These are phyloP conservation scores for Meiosimyza platycephala DNA, from an alignment of 2,888 invertebrate genomes.

Conservation along the genomic window DNA sequence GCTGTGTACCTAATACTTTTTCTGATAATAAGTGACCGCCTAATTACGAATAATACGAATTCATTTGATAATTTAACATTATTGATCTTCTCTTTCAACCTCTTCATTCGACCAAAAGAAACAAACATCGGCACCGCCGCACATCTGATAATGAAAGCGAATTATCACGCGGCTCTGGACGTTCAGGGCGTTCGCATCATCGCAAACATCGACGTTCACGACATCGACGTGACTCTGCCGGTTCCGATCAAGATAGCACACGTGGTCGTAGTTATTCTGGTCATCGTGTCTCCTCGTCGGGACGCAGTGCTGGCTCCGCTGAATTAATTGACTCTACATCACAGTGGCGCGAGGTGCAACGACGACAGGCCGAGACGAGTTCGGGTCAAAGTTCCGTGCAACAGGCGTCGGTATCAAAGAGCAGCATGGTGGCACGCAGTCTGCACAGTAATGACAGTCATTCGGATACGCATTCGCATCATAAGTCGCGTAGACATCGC, in stretches of 20 bases:
- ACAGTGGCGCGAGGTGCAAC: slow-evolving; percentile 90
- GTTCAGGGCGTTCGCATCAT: slow-evolving; percentile 81
- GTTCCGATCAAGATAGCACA: slow-evolving; percentile 78
- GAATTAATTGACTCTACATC: slow-evolving; percentile 88
- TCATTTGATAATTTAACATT: neutral
- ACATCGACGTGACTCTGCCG: slow-evolving; percentile 75
- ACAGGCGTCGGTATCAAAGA: slow-evolving; percentile 78
- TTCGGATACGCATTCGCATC: slow-evolving; percentile 72
- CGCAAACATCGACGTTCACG: slow-evolving; percentile 78
- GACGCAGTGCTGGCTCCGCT: slow-evolving; percentile 62
- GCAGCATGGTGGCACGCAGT: slow-evolving; percentile 69
- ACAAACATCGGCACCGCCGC: slow-evolving; percentile 82
- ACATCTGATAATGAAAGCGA: slow-evolving; percentile 93
- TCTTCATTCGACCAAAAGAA: slow-evolving; percentile 64
- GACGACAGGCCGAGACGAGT: slow-evolving; percentile 74
- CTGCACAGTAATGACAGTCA: slow-evolving; percentile 68
- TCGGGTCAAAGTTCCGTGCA: slow-evolving; percentile 71
- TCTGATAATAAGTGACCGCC: neutral
- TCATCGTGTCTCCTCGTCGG: slow-evolving; percentile 65
- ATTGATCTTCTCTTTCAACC: neutral
- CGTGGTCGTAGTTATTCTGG: slow-evolving; percentile 67
- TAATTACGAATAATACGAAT: too few relatives aligned
- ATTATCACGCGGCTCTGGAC: slow-evolving; percentile 84
- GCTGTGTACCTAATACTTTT: neutral
- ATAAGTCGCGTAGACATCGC: slow-evolving; percentile 68